Conservation (phyloP, 2,888 invertebrate species). For the Leptopilina drosophilae region DNA sequence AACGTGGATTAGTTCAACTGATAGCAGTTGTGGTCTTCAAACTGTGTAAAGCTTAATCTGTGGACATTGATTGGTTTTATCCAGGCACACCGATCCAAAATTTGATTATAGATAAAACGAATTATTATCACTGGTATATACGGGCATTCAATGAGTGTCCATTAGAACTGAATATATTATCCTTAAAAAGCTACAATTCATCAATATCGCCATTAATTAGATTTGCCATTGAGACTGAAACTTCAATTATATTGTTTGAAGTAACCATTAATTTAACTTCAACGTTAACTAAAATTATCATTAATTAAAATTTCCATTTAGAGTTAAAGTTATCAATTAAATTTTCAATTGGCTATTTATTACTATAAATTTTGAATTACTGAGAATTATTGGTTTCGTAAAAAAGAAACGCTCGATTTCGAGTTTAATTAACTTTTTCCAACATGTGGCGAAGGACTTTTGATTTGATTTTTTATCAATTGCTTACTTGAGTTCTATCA, state of each 20-base stretch:
- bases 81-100: conserved; percentile 5
- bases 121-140: conserved; percentile 1
- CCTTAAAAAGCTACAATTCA: neutral
- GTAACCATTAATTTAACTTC: too few species aligned
- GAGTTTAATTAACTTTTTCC: too few species aligned
- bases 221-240: neutral
- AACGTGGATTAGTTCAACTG: conserved; percentile 21
- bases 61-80: conserved; percentile 31
- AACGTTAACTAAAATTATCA: too few species aligned
- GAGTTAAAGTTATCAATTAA: too few species aligned
- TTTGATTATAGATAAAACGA: conserved; percentile 19
- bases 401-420: too few species aligned
- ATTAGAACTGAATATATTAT: neutral
- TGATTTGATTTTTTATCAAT: neutral
- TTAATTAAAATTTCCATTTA: too few species aligned
- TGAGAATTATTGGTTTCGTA: too few species aligned
- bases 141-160: neutral
- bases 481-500: neutral
- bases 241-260: too few species aligned
- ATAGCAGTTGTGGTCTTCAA: conserved; percentile 26
- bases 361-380: neutral
- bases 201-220: neutral
- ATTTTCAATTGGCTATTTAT: too few species aligned
- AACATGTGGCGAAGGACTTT: neutral
- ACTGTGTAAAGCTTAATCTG: conserved; percentile 34